Percentiles rank a stretch among this genome's conserved stretches.
These are phyloP conservation scores for Sphaerodactylus townsendi DNA, from an alignment of 2,113 vertebrate species.

Conservation along the genomic window DNA sequence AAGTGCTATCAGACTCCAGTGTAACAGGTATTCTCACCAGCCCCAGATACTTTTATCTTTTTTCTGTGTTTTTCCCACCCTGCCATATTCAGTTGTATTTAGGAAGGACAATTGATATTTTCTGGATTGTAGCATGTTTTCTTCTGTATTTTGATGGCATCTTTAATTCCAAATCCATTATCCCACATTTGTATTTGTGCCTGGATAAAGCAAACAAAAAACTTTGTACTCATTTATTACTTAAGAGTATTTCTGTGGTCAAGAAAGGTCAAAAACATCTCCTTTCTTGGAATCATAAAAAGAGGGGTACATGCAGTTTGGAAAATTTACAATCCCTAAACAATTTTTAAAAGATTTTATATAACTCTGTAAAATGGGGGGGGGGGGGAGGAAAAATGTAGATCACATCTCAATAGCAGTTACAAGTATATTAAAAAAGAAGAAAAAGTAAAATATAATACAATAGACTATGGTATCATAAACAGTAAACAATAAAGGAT, in stretches of 20 bases:
- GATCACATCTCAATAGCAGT: no score
- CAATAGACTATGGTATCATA: no score
- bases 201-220: not conserved
- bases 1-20: not conserved
- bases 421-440: no score
- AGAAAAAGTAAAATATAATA: no score
- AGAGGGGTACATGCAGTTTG: not conserved
- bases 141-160: not conserved
- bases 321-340: not conserved
- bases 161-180: not conserved
- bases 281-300: not conserved
- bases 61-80: not conserved
- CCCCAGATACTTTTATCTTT: no score
- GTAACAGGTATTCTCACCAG: not conserved
- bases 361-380: no score
- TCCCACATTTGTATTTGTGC: not conserved
- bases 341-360: no score
- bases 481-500: no score
- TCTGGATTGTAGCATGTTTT: not conserved
- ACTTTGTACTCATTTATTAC: not conserved
- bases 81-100: not conserved
- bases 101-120: not conserved
- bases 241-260: not conserved
- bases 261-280: not conserved
- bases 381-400: no score